These are phyloP conservation scores for Dryococelus australis DNA, from an alignment of 2,888 invertebrate species.

Conservation along the genomic window DNA sequence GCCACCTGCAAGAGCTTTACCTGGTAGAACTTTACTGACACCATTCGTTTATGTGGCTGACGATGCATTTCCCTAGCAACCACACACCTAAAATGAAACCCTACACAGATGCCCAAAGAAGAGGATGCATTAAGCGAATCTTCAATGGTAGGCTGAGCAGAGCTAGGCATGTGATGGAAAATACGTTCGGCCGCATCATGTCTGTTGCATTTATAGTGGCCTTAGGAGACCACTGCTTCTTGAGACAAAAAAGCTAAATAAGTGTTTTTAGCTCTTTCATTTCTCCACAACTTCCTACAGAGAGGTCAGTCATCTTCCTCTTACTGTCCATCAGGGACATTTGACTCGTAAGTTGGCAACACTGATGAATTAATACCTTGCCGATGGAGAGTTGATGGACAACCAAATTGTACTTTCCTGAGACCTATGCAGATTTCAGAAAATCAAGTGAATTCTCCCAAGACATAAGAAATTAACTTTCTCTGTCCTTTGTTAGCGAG, in stretches of 20 bases:
- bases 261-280: neutral
- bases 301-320: neutral
- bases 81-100: neutral
- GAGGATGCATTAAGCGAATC: neutral
- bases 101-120: neutral
- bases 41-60: slow-evolving; percentile 20
- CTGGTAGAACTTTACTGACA: neutral
- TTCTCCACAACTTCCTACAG: neutral
- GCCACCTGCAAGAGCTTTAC: neutral
- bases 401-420: neutral
- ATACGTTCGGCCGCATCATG: neutral
- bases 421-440: neutral
- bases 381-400: neutral
- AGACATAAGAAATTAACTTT: neutral
- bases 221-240: neutral
- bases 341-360: neutral
- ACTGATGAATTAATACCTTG: neutral
- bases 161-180: neutral
- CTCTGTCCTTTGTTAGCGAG: neutral
- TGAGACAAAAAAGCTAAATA: neutral
- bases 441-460: neutral
- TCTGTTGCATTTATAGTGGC: neutral
- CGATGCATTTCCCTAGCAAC: slow-evolving; percentile 6
- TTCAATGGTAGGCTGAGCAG: neutral
- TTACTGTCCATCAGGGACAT: neutral